Conservation (phyloP, 1,140 invertebrate species). For the Drosophila rhopaloa region DNA sequence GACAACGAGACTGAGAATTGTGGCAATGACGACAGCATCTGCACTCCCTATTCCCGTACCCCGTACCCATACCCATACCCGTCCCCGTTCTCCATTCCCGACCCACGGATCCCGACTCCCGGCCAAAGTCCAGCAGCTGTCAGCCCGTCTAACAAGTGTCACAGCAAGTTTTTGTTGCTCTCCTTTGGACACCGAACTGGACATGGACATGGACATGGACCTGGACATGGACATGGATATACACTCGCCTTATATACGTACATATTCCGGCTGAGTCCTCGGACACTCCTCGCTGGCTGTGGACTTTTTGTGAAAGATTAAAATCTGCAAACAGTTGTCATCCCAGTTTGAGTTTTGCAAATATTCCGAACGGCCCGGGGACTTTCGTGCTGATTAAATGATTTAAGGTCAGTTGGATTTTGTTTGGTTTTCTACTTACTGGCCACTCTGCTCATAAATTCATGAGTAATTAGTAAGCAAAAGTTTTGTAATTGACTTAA, state of each 20-base stretch:
- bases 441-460: conserved; percentile 22
- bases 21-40: conserved; percentile 72
- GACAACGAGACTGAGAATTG: conserved; percentile 70
- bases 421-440: conserved; percentile 44
- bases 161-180: conserved; percentile 67
- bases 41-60: conserved; percentile 30
- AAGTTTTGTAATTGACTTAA: conserved; percentile 43
- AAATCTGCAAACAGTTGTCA: conserved; percentile 83
- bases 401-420: conserved; percentile 76
- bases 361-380: conserved; percentile 54
- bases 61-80: background rate
- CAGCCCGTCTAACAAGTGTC: conserved; percentile 81
- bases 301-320: conserved; percentile 79
- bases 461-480: conserved; percentile 63
- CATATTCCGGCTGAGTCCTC: conserved; percentile 34
- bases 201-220: conserved; percentile 58
- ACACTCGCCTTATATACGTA: conserved; percentile 1
- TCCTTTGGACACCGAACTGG: conserved; percentile 53
- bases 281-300: conserved; percentile 7
- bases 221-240: conserved; percentile 14
- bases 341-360: conserved; percentile 77
- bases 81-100: background rate
- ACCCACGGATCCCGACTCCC: background rate
- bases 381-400: conserved; percentile 70
- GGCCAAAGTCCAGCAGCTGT: conserved; percentile 74